Conservation (phyloP, 2,113 vertebrate genomes). For the Gobio gobio region DNA sequence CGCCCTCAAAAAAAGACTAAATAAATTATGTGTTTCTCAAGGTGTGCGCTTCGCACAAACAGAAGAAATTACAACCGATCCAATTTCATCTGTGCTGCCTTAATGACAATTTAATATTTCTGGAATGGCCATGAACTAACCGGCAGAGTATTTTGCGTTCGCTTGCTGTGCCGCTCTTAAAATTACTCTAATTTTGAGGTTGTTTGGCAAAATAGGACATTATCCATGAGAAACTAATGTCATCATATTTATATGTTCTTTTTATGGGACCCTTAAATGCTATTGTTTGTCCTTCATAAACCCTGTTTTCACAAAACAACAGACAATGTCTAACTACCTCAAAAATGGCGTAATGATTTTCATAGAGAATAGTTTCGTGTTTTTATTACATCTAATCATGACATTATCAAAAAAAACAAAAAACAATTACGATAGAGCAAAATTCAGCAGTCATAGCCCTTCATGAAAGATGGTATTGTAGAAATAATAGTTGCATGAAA, state of each 20-base stretch:
- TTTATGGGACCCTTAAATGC: neutral
- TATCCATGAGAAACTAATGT: neutral
- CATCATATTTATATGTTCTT: conserved; percentile 12
- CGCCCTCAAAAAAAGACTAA: neutral
- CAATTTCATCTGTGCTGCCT: conserved; percentile 36
- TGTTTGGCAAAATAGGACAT: conserved; percentile 15
- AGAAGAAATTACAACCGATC: conserved; percentile 33
- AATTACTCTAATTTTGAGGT: conserved; percentile 20
- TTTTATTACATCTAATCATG: neutral
- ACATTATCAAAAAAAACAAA: neutral
- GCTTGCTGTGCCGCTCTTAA: neutral
- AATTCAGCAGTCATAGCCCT: neutral
- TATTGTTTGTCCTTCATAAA: conserved; percentile 19
- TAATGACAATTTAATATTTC: conserved; percentile 39
- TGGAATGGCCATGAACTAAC: conserved; percentile 23
- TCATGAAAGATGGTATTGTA: conserved; percentile 18
- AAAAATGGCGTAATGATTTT: neutral
- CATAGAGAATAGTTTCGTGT: neutral
- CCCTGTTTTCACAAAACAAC: neutral
- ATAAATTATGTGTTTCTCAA: neutral
- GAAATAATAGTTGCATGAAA: conserved; percentile 24
- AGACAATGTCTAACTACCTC: neutral
- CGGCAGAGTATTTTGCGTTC: neutral
- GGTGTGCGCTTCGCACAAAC: neutral
- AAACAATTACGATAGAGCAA: neutral